A percentile compares a stretch with the other conserved stretches of the same genome.
Conservation (phyloP, 2,113 vertebrate species). For the Aegypius monachus region DNA sequence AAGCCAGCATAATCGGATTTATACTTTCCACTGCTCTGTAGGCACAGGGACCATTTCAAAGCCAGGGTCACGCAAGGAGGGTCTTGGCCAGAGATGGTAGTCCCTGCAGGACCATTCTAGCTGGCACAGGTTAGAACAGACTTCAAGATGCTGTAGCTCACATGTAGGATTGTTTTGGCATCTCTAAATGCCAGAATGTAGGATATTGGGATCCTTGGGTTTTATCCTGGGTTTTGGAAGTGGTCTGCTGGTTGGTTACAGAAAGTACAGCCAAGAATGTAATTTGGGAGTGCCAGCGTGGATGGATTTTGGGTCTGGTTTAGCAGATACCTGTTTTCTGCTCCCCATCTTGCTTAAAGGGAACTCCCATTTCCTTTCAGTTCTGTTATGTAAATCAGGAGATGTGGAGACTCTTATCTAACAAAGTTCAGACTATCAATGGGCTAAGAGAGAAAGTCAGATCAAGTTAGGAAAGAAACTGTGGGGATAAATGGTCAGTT, state of each 20-base stretch:
- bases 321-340: neutral
- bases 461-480: neutral
- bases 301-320: neutral
- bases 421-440: neutral
- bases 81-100: neutral
- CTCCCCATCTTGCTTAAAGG: neutral
- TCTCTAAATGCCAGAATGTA: neutral
- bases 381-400: neutral
- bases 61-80: neutral
- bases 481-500: neutral
- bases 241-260: neutral
- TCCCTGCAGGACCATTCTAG: neutral
- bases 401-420: neutral
- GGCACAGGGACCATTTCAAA: accelerated
- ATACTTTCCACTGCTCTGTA: neutral
- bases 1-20: neutral
- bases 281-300: neutral
- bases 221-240: neutral
- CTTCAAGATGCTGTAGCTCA: neutral
- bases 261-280: neutral
- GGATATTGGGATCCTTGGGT: neutral
- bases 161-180: neutral
- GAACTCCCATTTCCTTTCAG: neutral
- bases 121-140: neutral
- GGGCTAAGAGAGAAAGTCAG: neutral